phyloP scores from a whole-genome alignment of 2,113 vertebrate species.

The Brevimyrus niger region DNA sequence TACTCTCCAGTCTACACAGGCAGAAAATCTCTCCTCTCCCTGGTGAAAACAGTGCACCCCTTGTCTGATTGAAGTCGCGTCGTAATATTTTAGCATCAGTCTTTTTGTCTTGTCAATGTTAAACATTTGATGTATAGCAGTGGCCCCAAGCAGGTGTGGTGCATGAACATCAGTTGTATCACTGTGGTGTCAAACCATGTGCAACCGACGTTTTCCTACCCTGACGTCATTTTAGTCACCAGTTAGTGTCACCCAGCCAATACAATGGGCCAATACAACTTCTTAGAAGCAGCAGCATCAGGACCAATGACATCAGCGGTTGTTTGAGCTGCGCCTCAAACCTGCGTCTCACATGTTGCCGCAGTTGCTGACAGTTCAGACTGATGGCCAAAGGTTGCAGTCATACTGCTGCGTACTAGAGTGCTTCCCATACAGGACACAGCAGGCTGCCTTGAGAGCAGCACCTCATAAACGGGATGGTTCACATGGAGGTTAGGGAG shows the following conservation, averaged over 20 bases:
- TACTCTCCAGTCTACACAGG: slow-evolving; percentile 35
- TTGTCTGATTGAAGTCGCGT: background rate
- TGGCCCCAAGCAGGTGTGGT: background rate
- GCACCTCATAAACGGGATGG: background rate
- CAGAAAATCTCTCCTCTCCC: slow-evolving; percentile 23
- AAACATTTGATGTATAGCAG: background rate
- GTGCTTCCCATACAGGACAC: background rate
- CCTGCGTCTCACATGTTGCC: background rate
- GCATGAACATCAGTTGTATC: background rate
- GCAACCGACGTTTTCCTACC: background rate
- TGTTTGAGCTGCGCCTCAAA: background rate
- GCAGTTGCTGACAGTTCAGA: background rate
- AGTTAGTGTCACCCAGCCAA: background rate
- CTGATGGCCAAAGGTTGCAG: background rate
- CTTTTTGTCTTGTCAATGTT: background rate
- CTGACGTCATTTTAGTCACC: background rate
- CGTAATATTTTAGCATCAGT: background rate
- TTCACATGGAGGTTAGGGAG: background rate
- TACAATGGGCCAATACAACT: background rate
- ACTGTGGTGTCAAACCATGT: background rate
- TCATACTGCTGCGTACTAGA: background rate
- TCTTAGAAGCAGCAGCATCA: background rate
- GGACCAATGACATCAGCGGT: background rate
- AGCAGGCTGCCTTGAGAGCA: background rate
- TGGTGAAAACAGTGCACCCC: background rate